Percentiles rank a stretch among this genome's conserved stretches.
phyloP scores from a whole-genome alignment of 2,888 invertebrate species.

The Pedicia rivosa region DNA sequence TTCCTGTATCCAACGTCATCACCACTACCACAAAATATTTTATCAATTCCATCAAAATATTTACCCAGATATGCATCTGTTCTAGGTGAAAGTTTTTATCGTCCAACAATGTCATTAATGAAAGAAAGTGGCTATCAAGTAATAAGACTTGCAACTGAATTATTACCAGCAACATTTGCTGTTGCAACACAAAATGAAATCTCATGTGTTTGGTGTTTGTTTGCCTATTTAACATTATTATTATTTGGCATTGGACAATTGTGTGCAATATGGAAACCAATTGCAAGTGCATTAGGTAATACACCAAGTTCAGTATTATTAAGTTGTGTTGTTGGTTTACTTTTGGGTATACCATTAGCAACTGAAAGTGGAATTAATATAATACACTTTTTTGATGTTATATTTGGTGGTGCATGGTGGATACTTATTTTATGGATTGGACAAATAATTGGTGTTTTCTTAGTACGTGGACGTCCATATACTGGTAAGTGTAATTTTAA shows the following conservation, averaged over 20 bases:
- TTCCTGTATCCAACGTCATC: conserved; percentile 50
- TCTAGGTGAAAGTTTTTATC: conserved; percentile 22
- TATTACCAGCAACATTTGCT: conserved; percentile 75
- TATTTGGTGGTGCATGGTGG: conserved; percentile 78
- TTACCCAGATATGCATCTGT: conserved; percentile 27
- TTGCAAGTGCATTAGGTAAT: conserved; percentile 59
- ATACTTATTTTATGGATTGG: conserved; percentile 61
- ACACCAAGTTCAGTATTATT: conserved; percentile 57
- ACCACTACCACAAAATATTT: conserved; percentile 39
- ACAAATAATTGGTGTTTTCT: conserved; percentile 67
- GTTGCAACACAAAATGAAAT: conserved; percentile 55
- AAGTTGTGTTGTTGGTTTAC: conserved; percentile 68
- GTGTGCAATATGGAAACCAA: conserved; percentile 82
- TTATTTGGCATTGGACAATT: conserved; percentile 79
- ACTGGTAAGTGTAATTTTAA: conserved; percentile 35
- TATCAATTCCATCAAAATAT: conserved; percentile 32
- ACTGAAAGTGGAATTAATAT: conserved; percentile 73
- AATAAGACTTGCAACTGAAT: conserved; percentile 68
- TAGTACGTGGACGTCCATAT: conserved; percentile 73
- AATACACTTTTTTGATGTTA: conserved; percentile 72
- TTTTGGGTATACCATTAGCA: conserved; percentile 70
- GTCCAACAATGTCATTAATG: conserved; percentile 7
- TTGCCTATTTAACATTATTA: conserved; percentile 71
- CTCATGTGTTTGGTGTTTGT: conserved; percentile 77
- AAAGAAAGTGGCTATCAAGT: conserved; percentile 63